Conservation (phyloP, 2,113 vertebrate genomes). For the Polypterus bichir region DNA sequence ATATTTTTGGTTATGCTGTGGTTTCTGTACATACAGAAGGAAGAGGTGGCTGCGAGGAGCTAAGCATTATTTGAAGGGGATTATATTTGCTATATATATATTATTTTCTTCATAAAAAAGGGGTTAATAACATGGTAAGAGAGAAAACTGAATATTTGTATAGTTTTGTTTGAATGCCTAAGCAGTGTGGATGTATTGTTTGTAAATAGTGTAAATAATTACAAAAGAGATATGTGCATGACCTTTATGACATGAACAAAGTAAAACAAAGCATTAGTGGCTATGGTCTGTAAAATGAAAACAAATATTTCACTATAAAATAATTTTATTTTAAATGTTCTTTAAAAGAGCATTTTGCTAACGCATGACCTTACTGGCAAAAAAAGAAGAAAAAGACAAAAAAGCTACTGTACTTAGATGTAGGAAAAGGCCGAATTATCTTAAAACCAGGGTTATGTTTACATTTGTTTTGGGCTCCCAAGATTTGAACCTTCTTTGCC, state of each 20-base stretch:
- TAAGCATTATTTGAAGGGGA: slow-evolving; percentile 85
- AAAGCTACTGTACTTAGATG: slow-evolving; percentile 93
- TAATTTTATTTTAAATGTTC: slow-evolving; percentile 99
- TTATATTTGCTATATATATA: slow-evolving; percentile 78
- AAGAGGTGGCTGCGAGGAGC: slow-evolving; percentile 76
- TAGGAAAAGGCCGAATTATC: slow-evolving; percentile 91
- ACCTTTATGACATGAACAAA: slow-evolving; percentile 81
- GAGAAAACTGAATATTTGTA: slow-evolving; percentile 98
- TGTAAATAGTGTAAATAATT: slow-evolving; percentile 99
- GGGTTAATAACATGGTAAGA: slow-evolving; percentile 93
- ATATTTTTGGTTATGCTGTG: slow-evolving; percentile 93
- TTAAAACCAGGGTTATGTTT: slow-evolving; percentile 86
- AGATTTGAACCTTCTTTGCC: slow-evolving; percentile 82
- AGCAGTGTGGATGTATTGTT: slow-evolving; percentile 97
- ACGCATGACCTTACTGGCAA: slow-evolving; percentile 97
- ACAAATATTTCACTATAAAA: slow-evolving; percentile 99
- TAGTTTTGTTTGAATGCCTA: slow-evolving; percentile 98
- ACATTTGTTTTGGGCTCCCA: slow-evolving; percentile 78
- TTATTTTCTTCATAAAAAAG: slow-evolving; percentile 96
- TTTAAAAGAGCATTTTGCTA: slow-evolving; percentile 98
- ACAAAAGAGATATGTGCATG: slow-evolving; percentile 95
- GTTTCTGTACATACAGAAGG: slow-evolving; percentile 94
- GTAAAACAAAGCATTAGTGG: slow-evolving; percentile 93
- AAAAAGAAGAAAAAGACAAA: slow-evolving; percentile 73
- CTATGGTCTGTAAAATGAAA: slow-evolving; percentile 98